Evolutionary conservation across 2,113 vertebrate species (phyloP).

Genomic region (Microcebus tavaratra): DNA sequence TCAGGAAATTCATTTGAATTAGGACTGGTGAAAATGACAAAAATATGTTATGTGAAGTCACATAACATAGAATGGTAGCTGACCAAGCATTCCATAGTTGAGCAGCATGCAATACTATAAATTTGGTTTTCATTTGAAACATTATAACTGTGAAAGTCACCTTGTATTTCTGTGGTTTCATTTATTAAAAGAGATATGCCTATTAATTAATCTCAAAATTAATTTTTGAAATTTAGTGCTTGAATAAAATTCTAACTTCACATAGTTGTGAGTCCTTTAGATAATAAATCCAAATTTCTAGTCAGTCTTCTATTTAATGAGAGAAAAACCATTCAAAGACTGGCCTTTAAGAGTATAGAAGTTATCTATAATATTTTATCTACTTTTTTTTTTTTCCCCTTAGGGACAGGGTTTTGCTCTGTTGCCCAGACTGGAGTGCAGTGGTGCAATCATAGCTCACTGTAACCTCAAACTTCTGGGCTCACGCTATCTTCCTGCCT

Average conservation of each 20-base stretch:
- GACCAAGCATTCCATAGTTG: not conserved
- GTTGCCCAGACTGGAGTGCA: too few species aligned
- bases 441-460: too few species aligned
- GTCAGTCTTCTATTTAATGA: not conserved
- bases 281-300: not conserved
- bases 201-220: slow-evolving; percentile 2
- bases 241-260: slow-evolving; percentile 1
- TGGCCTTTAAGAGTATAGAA: not conserved
- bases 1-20: not conserved
- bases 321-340: not conserved
- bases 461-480: too few species aligned
- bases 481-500: too few species aligned
- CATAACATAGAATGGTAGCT: not conserved
- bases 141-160: not conserved
- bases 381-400: too few species aligned
- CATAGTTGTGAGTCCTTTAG: not conserved
- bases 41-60: not conserved
- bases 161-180: not conserved
- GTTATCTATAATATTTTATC: not conserved
- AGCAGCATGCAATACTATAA: not conserved
- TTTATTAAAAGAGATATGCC: not conserved
- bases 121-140: not conserved
- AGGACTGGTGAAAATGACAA: not conserved
- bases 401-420: too few species aligned
- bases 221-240: not conserved